Base-by-base conservation (phyloP, 1,140 invertebrate species). In the Meloidogyne floridensis region DNA sequence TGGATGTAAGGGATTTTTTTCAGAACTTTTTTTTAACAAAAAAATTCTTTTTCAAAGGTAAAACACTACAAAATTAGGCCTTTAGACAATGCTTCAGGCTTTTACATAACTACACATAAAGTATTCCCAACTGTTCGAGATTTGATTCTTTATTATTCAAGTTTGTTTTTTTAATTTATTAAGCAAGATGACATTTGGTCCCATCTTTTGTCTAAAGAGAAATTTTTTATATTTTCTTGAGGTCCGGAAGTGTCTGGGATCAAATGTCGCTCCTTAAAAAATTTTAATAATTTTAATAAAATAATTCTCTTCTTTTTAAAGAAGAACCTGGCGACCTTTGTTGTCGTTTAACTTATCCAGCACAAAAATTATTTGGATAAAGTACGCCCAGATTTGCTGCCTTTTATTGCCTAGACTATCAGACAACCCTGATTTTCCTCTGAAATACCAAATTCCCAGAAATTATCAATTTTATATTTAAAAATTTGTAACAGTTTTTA, bases 91-190 rank as follows among this genome's bases (percentile, higher is more conserved):
- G 79, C 70, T 9, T 72, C 69, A 51, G 92, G 90, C 76, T 98
- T 95, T 89, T 93, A 91, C 86, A 98, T 98, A 86, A 96, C 96
- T 73, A 96, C 95, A 54, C 94, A 95, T 92, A 95, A 96, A 91
- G 95, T 95, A 13, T 98, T 98, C 91, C 93, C 93, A 43, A 95
- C 94, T 71, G 92, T 98, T 74, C 94, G 94, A 59, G 95, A 96
- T 81, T 93, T 98, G 43, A 95, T 98, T 81, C 93, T 94, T 91
- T 95, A 95, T 82, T 98, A 98, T 91, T 94, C 88, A 15, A 75
- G 85, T 87, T 0, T 5, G 85, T 53, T 32, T 32, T 32, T 32
- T 32, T 32, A 32, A 32, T 32, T 32, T 32, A 32, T 32, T 32
- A 32, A 32, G 32, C 32, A 2, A 32, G 32, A 32, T 32, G 32